These are phyloP conservation scores for Candidula unifasciata DNA, from an alignment of 2,888 invertebrate genomes.

Conservation along the genomic window DNA sequence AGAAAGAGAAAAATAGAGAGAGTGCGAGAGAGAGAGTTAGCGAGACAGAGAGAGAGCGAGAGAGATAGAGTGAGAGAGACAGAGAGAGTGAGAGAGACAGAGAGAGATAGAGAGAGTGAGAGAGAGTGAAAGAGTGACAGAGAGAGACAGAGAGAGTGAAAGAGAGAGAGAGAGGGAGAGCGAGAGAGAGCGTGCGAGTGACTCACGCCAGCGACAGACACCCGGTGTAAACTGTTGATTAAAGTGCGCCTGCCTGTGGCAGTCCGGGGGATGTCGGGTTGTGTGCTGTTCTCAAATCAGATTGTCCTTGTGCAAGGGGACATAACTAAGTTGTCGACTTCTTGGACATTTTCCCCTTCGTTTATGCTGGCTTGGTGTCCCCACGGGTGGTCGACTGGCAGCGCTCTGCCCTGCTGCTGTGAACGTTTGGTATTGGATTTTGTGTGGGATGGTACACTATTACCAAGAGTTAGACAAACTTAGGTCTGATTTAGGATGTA, in stretches of 20 bases:
- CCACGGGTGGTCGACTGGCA: not conserved
- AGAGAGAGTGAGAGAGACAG: not conserved
- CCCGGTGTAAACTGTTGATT: slow-evolving; percentile 40
- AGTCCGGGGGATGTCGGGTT: not conserved
- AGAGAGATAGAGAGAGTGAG: not conserved
- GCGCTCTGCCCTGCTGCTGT: not conserved
- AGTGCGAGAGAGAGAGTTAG: no score
- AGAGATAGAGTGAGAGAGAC: not conserved
- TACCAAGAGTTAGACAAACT: no score
- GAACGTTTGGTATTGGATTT: no score
- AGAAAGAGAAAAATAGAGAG: not conserved
- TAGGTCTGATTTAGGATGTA: no score
- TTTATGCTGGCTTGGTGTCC: no score
- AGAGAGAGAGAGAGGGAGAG: not conserved
- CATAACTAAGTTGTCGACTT: not conserved
- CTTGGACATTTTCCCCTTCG: not conserved
- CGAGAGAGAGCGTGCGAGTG: not conserved
- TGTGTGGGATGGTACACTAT: no score
- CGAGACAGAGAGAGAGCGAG: not conserved
- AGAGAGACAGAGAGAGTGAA: not conserved
- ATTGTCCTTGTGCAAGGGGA: not conserved
- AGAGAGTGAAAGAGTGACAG: not conserved
- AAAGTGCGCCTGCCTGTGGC: slow-evolving; percentile 25
- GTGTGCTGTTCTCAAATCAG: not conserved
- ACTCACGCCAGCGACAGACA: slow-evolving; percentile 19